Evolutionary conservation across 2,113 vertebrate genomes (phyloP).

Genomic region (Sisor rabdophorus): DNA sequence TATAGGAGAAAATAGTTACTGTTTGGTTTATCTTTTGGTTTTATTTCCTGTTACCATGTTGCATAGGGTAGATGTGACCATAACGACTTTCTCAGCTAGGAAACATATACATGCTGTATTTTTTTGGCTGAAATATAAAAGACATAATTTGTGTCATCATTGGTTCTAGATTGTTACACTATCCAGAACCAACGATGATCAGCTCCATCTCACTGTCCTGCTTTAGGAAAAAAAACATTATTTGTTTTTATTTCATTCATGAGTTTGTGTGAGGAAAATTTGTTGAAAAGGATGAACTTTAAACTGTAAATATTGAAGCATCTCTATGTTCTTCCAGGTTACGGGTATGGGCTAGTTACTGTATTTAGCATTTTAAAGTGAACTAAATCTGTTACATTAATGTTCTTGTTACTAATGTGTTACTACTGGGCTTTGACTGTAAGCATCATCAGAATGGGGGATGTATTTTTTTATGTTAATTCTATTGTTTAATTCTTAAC

Average conservation of each 20-base stretch:
- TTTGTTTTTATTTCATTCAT: neutral
- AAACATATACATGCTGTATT: neutral
- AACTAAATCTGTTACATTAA: neutral
- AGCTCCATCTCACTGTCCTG: too few species aligned
- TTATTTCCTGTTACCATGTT: conserved; percentile 4
- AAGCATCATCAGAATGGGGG: neutral
- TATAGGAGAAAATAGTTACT: neutral
- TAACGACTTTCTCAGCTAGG: neutral
- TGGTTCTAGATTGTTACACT: neutral
- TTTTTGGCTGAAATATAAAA: too few species aligned
- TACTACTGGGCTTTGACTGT: neutral
- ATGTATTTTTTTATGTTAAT: neutral
- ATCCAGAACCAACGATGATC: too few species aligned
- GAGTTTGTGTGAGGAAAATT: neutral
- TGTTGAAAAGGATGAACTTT: neutral
- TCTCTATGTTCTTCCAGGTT: neutral
- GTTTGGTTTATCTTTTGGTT: neutral
- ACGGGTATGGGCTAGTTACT: neutral
- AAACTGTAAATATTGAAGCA: neutral
- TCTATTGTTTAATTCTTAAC: neutral
- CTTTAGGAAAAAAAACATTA: neutral
- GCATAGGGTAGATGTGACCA: neutral
- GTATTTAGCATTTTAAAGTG: neutral
- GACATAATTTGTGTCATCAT: neutral
- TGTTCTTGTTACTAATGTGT: neutral